phyloP scores from a whole-genome alignment of 2,113 vertebrate species.

The Chionodraco myersi region DNA sequence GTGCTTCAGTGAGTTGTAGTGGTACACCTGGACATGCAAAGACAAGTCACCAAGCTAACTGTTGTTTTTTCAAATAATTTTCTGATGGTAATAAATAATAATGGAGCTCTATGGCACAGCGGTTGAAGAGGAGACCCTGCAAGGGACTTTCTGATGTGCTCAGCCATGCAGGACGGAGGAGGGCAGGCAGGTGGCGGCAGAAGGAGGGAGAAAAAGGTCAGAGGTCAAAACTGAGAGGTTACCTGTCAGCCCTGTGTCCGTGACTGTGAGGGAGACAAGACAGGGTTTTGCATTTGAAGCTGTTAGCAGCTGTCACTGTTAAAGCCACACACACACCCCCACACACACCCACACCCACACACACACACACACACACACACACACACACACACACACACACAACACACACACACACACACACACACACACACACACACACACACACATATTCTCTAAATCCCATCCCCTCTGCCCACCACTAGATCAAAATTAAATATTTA shows the following conservation, averaged over 20 bases:
- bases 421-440: no score
- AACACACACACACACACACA: no score
- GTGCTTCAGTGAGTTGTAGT: background rate
- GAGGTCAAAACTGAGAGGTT: slow-evolving; percentile 74
- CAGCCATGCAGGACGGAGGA: slow-evolving; percentile 59
- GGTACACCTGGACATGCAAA: background rate
- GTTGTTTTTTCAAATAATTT: background rate
- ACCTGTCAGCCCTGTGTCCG: slow-evolving; percentile 99
- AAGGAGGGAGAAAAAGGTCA: slow-evolving; percentile 12
- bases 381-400: no score
- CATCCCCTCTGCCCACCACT: no score
- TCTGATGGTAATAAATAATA: no score
- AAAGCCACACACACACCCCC: background rate
- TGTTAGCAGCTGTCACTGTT: slow-evolving; percentile 5
- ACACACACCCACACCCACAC: no score
- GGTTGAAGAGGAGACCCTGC: slow-evolving; percentile 7
- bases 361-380: no score
- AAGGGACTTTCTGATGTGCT: background rate
- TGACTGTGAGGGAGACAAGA: slow-evolving; percentile 92
- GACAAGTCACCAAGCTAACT: background rate
- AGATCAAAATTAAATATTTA: no score
- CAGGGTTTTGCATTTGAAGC: slow-evolving; percentile 44
- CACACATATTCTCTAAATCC: background rate
- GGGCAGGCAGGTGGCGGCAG: slow-evolving; percentile 13
- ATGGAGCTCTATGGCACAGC: background rate